These are phyloP conservation scores for Squalus acanthias DNA, from an alignment of 2,797 vertebrate species.

Conservation along the genomic window DNA sequence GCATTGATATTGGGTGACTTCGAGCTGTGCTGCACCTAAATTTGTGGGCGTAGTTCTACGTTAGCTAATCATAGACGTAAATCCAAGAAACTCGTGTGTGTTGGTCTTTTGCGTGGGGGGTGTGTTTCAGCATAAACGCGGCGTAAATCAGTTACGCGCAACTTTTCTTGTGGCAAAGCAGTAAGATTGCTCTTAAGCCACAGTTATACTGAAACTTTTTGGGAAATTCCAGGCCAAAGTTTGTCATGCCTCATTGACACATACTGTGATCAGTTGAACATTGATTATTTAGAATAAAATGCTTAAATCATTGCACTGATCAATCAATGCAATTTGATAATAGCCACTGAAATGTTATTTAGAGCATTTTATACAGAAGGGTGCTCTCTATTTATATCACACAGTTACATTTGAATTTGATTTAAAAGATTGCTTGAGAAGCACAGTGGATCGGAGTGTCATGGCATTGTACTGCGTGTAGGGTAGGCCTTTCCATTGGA, in stretches of 20 bases:
- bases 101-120: neutral
- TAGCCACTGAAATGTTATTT: neutral
- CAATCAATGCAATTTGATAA: neutral
- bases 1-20: neutral
- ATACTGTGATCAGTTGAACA: neutral
- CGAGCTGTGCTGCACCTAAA: neutral
- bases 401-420: neutral
- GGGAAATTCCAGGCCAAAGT: neutral
- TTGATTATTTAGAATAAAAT: neutral
- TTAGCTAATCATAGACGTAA: neutral
- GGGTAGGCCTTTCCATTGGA: neutral
- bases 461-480: neutral
- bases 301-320: no score
- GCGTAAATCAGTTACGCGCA: neutral
- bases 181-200: neutral
- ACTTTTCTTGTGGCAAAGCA: neutral
- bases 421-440: neutral
- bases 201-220: neutral
- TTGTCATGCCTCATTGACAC: neutral
- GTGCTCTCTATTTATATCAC: no score
- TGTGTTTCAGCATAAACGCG: neutral
- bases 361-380: neutral
- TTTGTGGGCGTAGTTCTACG: neutral
- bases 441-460: neutral
- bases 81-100: neutral